Evolutionary conservation across 2,888 invertebrate genomes (phyloP).

Genomic region (Prenolepis imparis): DNA sequence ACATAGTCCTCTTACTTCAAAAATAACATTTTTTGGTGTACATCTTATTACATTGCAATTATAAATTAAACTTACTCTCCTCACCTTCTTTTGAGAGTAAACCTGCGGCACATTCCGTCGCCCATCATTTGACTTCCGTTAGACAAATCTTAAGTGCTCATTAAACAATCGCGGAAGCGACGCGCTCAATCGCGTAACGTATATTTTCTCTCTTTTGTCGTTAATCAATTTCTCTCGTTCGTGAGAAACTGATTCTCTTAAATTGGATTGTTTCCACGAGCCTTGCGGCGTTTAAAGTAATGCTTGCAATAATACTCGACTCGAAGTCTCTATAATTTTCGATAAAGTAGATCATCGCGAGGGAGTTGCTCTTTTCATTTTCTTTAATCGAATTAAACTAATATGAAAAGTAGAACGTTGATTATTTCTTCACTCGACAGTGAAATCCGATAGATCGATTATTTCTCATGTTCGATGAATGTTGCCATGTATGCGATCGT

Average conservation of each 20-base stretch:
- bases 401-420: neutral
- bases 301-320: neutral
- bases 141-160: constrained; percentile 16
- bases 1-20: too few species aligned
- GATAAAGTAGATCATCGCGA: neutral
- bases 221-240: constrained; percentile 65
- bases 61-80: neutral
- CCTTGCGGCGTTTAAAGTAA: neutral
- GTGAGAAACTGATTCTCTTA: constrained; percentile 48
- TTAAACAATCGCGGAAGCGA: constrained; percentile 46
- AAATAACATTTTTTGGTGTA: too few species aligned
- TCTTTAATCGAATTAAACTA: neutral
- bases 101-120: neutral
- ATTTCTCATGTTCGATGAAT: constrained; percentile 12
- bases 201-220: constrained; percentile 64
- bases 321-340: neutral
- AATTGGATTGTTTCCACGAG: constrained; percentile 35
- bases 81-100: neutral
- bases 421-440: constrained; percentile 18
- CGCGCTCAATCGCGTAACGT: constrained; percentile 50
- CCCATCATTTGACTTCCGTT: constrained; percentile 35
- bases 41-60: neutral
- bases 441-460: constrained; percentile 49
- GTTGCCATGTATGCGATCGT: constrained; percentile 30
- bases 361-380: neutral